phyloP scores from a whole-genome alignment of 92 coral and sea anemone genomes.

The Palythoa grandiflora region DNA sequence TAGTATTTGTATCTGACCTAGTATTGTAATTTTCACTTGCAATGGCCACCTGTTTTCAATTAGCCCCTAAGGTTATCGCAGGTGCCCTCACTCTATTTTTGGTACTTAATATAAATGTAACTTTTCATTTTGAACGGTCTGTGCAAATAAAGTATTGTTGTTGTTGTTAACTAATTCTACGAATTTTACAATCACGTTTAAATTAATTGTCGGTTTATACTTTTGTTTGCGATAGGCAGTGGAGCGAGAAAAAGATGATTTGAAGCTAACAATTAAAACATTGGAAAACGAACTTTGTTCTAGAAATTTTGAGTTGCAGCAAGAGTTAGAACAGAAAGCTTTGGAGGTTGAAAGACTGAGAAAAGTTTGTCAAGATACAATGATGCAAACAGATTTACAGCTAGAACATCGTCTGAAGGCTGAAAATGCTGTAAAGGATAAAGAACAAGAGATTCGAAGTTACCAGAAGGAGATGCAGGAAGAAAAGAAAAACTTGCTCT shows the following conservation, averaged over 20 bases:
- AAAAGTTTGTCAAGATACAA: not conserved
- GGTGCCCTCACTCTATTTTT: too few species aligned
- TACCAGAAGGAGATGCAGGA: not conserved
- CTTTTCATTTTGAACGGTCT: too few species aligned
- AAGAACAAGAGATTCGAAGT: not conserved
- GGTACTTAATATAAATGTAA: too few species aligned
- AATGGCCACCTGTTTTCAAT: too few species aligned
- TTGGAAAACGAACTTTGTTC: not conserved
- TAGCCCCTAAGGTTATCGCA: too few species aligned
- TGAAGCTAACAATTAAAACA: not conserved
- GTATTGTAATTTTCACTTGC: too few species aligned
- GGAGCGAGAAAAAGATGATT: not conserved
- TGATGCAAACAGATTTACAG: not conserved
- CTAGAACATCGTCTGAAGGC: not conserved
- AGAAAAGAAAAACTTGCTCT: not conserved
- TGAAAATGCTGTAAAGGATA: not conserved
- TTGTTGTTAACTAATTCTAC: not conserved
- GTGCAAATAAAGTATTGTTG: too few species aligned
- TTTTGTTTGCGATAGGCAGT: not conserved
- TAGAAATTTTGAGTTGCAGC: not conserved
- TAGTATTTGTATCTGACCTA: too few species aligned
- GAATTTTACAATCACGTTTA: not conserved
- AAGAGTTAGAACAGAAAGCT: constrained; percentile 5
- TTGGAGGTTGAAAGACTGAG: not conserved
- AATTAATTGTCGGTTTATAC: not conserved